Evolutionary conservation across 2,888 invertebrate genomes (phyloP).

Genomic region (Nomada goodeniana): DNA sequence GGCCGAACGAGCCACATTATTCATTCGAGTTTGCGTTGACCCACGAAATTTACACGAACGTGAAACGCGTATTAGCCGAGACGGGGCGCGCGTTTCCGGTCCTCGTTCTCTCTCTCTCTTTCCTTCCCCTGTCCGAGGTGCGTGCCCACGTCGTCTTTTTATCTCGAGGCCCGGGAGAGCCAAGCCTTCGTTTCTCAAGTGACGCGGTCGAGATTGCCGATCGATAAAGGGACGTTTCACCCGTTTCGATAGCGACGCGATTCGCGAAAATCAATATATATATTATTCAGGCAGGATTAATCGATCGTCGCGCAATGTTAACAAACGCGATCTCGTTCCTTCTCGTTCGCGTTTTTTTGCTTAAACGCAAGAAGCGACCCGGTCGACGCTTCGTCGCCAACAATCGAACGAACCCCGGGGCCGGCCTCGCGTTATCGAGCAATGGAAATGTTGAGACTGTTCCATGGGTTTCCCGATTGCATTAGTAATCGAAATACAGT

Average conservation of each 20-base stretch:
- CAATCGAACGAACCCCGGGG: neutral
- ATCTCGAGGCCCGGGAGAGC: slow-evolving; percentile 69
- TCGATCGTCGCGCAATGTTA: slow-evolving; percentile 35
- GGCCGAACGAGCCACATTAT: slow-evolving; percentile 33
- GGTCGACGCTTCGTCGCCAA: neutral
- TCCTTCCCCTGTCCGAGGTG: neutral
- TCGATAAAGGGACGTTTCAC: slow-evolving; percentile 68
- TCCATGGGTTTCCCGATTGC: neutral
- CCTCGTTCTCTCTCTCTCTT: slow-evolving; percentile 53
- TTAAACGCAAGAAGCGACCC: neutral
- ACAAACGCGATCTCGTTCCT: slow-evolving; percentile 43
- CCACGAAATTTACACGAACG: slow-evolving; percentile 64
- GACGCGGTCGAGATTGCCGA: slow-evolving; percentile 72
- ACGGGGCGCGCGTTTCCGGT: slow-evolving; percentile 73
- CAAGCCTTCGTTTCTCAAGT: slow-evolving; percentile 82
- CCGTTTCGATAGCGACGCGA: slow-evolving; percentile 45
- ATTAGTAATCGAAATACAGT: neutral
- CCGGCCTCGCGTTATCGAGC: neutral
- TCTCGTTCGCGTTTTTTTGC: neutral
- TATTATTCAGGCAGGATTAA: slow-evolving; percentile 62
- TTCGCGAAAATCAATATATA: slow-evolving; percentile 63
- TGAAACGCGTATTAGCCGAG: slow-evolving; percentile 62
- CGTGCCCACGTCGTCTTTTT: slow-evolving; percentile 59
- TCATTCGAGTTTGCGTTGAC: slow-evolving; percentile 59
- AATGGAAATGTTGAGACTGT: neutral